Percentiles rank a stretch among this genome's conserved stretches.
Conservation (phyloP, 2,113 vertebrate genomes). For the Erinaceus europaeus region DNA sequence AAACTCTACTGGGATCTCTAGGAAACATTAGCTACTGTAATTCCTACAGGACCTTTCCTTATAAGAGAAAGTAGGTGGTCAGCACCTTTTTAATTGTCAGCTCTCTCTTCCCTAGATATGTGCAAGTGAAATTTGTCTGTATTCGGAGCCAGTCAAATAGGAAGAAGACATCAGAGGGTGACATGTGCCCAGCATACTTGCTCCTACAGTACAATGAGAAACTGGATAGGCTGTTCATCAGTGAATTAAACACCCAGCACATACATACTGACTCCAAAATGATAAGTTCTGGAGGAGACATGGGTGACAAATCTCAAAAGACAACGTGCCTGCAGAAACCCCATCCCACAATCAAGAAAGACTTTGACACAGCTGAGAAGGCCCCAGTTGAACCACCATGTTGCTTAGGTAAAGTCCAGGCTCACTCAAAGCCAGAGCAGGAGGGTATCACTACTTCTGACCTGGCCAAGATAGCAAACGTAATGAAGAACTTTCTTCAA, state of each 20-base stretch:
- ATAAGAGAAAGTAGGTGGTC: background rate
- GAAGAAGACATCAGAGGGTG: slow-evolving; percentile 39
- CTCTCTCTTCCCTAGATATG: slow-evolving; percentile 72
- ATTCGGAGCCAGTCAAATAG: slow-evolving; percentile 60
- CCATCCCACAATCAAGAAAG: accelerated
- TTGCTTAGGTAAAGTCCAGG: background rate
- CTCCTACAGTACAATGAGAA: slow-evolving; percentile 71
- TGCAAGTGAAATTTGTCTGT: slow-evolving; percentile 79
- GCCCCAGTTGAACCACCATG: accelerated
- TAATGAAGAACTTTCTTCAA: slow-evolving; percentile 71
- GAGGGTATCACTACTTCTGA: slow-evolving; percentile 27
- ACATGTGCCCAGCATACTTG: slow-evolving; percentile 74
- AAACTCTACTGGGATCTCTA: background rate
- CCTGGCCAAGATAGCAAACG: slow-evolving; percentile 59
- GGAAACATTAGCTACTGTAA: background rate
- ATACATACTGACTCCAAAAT: slow-evolving; percentile 50
- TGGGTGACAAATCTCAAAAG: background rate
- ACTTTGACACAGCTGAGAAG: accelerated
- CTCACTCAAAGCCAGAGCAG: background rate
- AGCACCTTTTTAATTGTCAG: slow-evolving; percentile 34
- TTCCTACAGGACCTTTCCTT: background rate
- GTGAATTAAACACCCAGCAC: slow-evolving; percentile 71
- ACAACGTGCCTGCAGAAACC: background rate
- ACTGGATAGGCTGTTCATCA: slow-evolving; percentile 73
- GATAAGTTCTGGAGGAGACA: background rate